Conservation (phyloP, 2,888 invertebrate species). For the Ethmia dodecea region DNA sequence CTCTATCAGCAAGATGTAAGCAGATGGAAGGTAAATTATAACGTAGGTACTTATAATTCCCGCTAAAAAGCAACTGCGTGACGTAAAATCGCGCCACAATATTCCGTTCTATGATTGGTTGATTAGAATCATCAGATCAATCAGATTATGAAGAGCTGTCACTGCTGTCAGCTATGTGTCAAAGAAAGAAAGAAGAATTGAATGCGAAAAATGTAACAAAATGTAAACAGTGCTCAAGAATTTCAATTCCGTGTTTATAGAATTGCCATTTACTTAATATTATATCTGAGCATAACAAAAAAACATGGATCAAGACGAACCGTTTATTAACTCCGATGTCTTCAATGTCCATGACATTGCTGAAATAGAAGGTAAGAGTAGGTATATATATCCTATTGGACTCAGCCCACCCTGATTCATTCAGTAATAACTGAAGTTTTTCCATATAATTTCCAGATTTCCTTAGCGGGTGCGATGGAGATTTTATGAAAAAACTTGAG, state of each 20-base stretch:
- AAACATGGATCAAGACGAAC: slow-evolving; percentile 57
- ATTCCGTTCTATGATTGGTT: slow-evolving; percentile 75
- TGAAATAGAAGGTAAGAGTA: slow-evolving; percentile 81
- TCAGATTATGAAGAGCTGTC: slow-evolving; percentile 42
- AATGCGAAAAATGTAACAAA: slow-evolving; percentile 34
- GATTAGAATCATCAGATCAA: slow-evolving; percentile 39
- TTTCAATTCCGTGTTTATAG: slow-evolving; percentile 15
- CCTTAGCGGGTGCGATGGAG: slow-evolving; percentile 81
- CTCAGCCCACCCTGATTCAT: neutral
- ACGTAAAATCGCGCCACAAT: slow-evolving; percentile 80
- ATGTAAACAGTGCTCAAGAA: slow-evolving; percentile 44
- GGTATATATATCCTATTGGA: neutral
- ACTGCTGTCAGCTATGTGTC: neutral
- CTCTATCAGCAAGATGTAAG: too few species aligned
- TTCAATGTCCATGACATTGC: slow-evolving; percentile 82
- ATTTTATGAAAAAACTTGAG: slow-evolving; percentile 77
- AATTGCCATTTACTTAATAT: slow-evolving; percentile 8
- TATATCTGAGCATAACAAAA: slow-evolving; percentile 3
- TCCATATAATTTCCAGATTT: slow-evolving; percentile 73
- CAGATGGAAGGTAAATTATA: too few species aligned
- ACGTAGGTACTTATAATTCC: too few species aligned
- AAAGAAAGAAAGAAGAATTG: slow-evolving; percentile 12
- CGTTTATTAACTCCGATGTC: slow-evolving; percentile 69
- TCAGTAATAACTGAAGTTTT: neutral
- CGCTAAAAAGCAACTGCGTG: too few species aligned